Percentiles rank a stretch among this genome's conserved stretches.
phyloP scores from a whole-genome alignment of 2,113 vertebrate species.

The Plotosus lineatus region DNA sequence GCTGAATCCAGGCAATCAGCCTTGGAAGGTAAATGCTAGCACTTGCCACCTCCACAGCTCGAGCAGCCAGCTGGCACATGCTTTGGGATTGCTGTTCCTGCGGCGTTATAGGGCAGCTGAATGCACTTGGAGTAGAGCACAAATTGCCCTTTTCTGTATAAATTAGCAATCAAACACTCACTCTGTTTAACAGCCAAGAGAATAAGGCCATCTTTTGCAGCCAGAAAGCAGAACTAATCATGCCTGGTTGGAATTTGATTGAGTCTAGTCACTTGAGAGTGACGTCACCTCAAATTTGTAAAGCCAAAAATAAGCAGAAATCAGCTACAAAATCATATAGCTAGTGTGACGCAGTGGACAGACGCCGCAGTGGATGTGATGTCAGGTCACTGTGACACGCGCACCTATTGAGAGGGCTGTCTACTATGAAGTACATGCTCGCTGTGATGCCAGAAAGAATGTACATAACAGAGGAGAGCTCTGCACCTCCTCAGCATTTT shows the following conservation, averaged over 20 bases:
- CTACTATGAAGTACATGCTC: too few relatives aligned
- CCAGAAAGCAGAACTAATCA: constrained; percentile 5
- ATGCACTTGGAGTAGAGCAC: constrained; percentile 12
- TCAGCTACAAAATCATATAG: too few relatives aligned
- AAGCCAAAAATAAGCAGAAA: background rate
- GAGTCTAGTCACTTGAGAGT: background rate
- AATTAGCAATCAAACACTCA: constrained; percentile 20
- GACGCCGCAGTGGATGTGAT: too few relatives aligned
- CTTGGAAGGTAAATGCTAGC: background rate
- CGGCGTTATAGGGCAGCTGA: constrained; percentile 14
- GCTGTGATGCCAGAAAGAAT: too few relatives aligned
- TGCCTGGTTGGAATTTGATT: background rate
- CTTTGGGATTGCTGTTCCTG: constrained; percentile 11
- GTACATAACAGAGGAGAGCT: too few relatives aligned
- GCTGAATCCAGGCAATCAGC: constrained; percentile 2
- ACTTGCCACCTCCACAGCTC: constrained; percentile 8
- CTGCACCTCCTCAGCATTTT: too few relatives aligned
- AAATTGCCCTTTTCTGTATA: constrained; percentile 28
- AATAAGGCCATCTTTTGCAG: constrained; percentile 9
- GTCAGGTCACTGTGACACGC: too few relatives aligned
- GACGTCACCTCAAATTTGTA: background rate
- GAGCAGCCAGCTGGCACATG: constrained; percentile 19
- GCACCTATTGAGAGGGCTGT: too few relatives aligned
- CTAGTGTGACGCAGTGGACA: too few relatives aligned
- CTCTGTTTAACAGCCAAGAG: constrained; percentile 17